Conservation (phyloP, 2,888 invertebrate species). For the Troides aeacus region DNA sequence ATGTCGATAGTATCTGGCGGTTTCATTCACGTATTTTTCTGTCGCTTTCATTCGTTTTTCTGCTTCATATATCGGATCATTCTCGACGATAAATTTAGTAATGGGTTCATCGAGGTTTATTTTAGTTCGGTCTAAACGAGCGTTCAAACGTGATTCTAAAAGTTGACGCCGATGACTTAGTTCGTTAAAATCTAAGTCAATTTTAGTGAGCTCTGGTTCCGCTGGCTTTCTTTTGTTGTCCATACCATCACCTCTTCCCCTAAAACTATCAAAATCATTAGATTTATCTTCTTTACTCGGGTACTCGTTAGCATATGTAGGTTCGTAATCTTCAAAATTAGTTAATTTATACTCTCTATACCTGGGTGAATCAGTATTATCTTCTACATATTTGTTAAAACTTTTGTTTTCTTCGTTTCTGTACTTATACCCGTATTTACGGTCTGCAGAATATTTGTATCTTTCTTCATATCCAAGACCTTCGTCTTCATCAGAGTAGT, state of each 20-base stretch:
- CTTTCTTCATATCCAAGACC: conserved; percentile 87
- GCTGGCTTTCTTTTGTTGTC: conserved; percentile 79
- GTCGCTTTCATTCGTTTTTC: conserved; percentile 75
- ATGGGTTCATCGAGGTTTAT: conserved; percentile 62
- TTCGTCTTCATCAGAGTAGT: conserved; percentile 88
- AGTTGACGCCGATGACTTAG: conserved; percentile 86
- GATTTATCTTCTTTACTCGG: conserved; percentile 51
- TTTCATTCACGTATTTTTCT: conserved; percentile 79
- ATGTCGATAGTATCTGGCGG: conserved; percentile 78
- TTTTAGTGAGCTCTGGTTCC: conserved; percentile 59
- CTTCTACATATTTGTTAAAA: conserved; percentile 62
- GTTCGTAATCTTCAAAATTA: conserved; percentile 74
- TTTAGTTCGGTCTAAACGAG: conserved; percentile 68
- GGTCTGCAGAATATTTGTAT: conserved; percentile 59
- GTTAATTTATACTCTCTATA: conserved; percentile 80
- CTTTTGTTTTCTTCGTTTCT: conserved; percentile 73
- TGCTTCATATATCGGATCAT: conserved; percentile 71
- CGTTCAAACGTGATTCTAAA: conserved; percentile 87
- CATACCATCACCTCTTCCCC: conserved; percentile 85
- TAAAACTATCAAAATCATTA: conserved; percentile 64
- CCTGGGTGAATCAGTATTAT: conserved; percentile 80
- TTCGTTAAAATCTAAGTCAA: conserved; percentile 78
- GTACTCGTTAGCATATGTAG: conserved; percentile 72
- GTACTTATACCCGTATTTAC: conserved; percentile 68
- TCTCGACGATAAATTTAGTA: conserved; percentile 68